phyloP scores from a whole-genome alignment of 2,888 invertebrate genomes.

The Sisyra nigra region DNA sequence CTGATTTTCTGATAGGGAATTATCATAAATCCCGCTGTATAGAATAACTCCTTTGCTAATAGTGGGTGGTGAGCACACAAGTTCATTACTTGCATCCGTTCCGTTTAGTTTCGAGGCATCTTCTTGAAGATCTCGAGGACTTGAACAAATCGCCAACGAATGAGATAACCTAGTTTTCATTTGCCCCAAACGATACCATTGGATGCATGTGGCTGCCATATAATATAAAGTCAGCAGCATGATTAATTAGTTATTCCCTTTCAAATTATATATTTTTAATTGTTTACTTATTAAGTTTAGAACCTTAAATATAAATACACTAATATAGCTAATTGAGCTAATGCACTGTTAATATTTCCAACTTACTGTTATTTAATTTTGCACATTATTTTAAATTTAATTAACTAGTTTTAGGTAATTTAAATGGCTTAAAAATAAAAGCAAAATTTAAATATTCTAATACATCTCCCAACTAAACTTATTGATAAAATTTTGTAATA shows the following conservation, averaged over 20 bases:
- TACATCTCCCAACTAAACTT: too few relatives aligned
- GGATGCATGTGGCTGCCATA: constrained; percentile 67
- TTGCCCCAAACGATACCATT: constrained; percentile 60
- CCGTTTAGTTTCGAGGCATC: not conserved
- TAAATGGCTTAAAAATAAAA: too few relatives aligned
- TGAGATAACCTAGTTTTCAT: constrained; percentile 46
- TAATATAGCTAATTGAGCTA: too few relatives aligned
- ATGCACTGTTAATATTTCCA: too few relatives aligned
- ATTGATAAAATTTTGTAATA: too few relatives aligned
- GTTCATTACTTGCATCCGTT: not conserved
- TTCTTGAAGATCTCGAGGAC: not conserved
- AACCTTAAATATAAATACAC: too few relatives aligned
- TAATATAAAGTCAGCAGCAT: constrained; percentile 72
- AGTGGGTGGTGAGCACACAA: constrained; percentile 3
- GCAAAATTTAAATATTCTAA: too few relatives aligned
- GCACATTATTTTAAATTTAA: too few relatives aligned
- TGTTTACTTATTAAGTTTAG: too few relatives aligned
- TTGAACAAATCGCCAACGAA: constrained; percentile 4
- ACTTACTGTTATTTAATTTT: too few relatives aligned
- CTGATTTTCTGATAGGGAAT: constrained; percentile 1
- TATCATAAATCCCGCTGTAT: constrained; percentile 5
- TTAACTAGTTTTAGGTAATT: too few relatives aligned
- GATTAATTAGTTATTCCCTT: constrained; percentile 10
- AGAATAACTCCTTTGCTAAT: constrained; percentile 6
- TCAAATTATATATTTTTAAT: too few relatives aligned